Conservation (phyloP, 2,113 vertebrate species). For the Tamias sibiricus region DNA sequence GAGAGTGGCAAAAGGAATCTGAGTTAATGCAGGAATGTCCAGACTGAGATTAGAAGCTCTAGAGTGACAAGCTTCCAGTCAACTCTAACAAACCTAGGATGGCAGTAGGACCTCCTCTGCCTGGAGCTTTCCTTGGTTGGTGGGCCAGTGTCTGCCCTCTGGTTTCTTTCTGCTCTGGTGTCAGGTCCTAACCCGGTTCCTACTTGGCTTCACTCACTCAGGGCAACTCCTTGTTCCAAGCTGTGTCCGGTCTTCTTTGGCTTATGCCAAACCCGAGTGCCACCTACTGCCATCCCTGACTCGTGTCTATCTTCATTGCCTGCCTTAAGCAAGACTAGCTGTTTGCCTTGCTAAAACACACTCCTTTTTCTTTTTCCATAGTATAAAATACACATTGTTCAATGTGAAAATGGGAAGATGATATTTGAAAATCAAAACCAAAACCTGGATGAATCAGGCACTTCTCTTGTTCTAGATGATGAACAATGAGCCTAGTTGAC, state of each 20-base stretch:
- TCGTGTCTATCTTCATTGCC: background rate
- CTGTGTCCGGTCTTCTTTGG: background rate
- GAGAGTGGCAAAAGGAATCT: background rate
- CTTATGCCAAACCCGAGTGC: background rate
- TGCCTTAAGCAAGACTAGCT: background rate
- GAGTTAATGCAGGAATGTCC: background rate
- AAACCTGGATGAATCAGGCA: background rate
- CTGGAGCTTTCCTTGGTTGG: background rate
- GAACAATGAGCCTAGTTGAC: background rate
- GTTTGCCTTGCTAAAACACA: background rate
- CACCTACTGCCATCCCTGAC: background rate
- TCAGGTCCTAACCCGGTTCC: background rate
- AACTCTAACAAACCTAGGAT: background rate
- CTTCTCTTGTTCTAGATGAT: background rate
- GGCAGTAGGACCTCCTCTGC: background rate
- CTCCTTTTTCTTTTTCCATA: background rate
- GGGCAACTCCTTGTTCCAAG: background rate
- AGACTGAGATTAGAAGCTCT: background rate
- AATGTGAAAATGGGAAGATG: background rate
- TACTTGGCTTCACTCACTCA: background rate
- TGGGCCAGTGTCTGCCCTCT: background rate
- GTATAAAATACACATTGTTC: background rate
- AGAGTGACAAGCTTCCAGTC: background rate
- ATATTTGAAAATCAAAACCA: slow-evolving; percentile 28
- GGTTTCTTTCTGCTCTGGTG: background rate